Percentiles rank a stretch among this genome's conserved stretches.
phyloP scores from a whole-genome alignment of 2,113 vertebrate species.

The Erythrolamprus reginae region DNA sequence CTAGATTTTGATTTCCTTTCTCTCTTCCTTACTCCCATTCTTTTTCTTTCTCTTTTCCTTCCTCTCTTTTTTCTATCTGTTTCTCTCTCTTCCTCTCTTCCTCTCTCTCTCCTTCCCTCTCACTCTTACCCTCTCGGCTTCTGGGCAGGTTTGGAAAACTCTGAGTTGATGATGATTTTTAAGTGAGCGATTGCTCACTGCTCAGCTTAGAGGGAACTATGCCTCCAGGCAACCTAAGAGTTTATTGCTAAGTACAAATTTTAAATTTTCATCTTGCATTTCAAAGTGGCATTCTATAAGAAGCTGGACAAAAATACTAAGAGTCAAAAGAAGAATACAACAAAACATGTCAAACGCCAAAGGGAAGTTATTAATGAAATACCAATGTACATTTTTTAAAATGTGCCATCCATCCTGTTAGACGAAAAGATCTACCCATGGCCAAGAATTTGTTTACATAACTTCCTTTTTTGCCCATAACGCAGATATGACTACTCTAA shows the following conservation, averaged over 20 bases:
- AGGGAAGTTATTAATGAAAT: not conserved
- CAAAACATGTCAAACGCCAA: not conserved
- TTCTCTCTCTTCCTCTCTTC: no score
- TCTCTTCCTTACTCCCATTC: no score
- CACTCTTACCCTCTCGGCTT: no score
- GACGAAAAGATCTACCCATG: not conserved
- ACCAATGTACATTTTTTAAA: not conserved
- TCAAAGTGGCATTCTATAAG: not conserved
- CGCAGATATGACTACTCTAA: not conserved
- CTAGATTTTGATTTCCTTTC: no score
- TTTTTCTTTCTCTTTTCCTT: no score
- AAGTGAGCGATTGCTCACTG: no score
- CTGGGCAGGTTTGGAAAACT: no score
- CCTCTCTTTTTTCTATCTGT: no score
- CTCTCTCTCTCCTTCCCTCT: no score
- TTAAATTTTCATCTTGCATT: not conserved
- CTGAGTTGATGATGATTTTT: no score
- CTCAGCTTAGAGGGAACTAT: no score
- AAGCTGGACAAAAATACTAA: not conserved
- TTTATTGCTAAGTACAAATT: not conserved
- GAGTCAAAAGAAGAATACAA: not conserved
- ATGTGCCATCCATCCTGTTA: not conserved
- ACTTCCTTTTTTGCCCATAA: not conserved
- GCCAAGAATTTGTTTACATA: not conserved
- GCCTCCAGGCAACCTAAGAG: not conserved